phyloP scores from a whole-genome alignment of 2,888 invertebrate species.

The Drosophila stalkeri region DNA sequence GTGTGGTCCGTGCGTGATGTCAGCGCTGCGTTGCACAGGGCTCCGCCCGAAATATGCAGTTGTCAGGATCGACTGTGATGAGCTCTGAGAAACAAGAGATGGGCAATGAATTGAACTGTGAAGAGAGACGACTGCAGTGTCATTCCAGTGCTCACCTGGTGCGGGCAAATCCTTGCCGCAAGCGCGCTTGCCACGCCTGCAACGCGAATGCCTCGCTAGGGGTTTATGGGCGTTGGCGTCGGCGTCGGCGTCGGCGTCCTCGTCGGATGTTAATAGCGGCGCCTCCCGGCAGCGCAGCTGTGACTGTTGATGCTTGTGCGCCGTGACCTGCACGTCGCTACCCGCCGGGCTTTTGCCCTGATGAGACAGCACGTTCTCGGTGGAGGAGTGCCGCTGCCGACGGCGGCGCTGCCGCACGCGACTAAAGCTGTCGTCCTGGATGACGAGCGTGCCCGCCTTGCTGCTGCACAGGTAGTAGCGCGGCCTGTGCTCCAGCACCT shows the following conservation, averaged over 20 bases:
- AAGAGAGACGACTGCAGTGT: not conserved
- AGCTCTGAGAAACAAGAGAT: slow-evolving; percentile 41
- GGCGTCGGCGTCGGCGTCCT: slow-evolving; percentile 47
- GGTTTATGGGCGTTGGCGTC: not conserved
- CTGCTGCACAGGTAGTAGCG: slow-evolving; percentile 86
- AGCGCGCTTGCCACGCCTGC: slow-evolving; percentile 44
- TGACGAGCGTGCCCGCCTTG: slow-evolving; percentile 86
- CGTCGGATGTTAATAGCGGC: slow-evolving; percentile 50
- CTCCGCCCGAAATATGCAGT: slow-evolving; percentile 55
- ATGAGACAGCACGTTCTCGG: slow-evolving; percentile 61
- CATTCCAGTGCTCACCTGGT: slow-evolving; percentile 38
- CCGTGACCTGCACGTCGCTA: slow-evolving; percentile 48
- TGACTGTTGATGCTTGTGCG: slow-evolving; percentile 19
- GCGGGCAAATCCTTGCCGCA: slow-evolving; percentile 49
- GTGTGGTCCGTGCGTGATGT: slow-evolving; percentile 12
- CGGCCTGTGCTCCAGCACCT: slow-evolving; percentile 63
- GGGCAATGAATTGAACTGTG: not conserved
- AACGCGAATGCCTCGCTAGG: slow-evolving; percentile 34
- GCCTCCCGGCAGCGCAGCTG: slow-evolving; percentile 21
- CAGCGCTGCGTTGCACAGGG: slow-evolving; percentile 31
- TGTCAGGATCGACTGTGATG: slow-evolving; percentile 65
- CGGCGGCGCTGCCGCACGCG: slow-evolving; percentile 79
- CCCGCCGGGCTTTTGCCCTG: slow-evolving; percentile 12
- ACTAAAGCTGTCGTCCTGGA: slow-evolving; percentile 86
- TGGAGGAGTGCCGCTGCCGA: slow-evolving; percentile 73